Conservation (phyloP, 2,888 invertebrate genomes). For the Urechis unicinctus region DNA sequence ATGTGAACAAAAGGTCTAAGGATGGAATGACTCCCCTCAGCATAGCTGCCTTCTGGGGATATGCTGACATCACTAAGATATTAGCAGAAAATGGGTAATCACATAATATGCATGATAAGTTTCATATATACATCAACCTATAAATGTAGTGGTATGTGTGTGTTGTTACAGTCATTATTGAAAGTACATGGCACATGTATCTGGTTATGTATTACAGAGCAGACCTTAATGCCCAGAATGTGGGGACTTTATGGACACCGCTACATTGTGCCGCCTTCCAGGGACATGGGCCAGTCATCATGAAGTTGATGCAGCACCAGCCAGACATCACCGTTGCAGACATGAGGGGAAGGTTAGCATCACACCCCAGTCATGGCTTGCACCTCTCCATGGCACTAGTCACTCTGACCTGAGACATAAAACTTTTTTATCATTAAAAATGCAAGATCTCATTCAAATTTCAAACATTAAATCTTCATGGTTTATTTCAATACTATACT, state of each 20-base stretch:
- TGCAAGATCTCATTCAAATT: too few relatives aligned
- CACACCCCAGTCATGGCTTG: background rate
- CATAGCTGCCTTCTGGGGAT: constrained; percentile 46
- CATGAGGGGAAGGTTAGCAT: constrained; percentile 32
- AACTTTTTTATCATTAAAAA: too few relatives aligned
- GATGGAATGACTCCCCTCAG: constrained; percentile 46
- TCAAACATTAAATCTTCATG: too few relatives aligned
- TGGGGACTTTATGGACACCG: constrained; percentile 41
- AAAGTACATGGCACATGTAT: too few relatives aligned
- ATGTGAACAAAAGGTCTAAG: constrained; percentile 30
- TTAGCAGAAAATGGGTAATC: constrained; percentile 34
- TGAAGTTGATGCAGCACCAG: constrained; percentile 35
- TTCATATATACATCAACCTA: too few relatives aligned
- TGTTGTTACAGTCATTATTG: background rate
- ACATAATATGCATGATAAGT: background rate
- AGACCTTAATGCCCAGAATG: constrained; percentile 36
- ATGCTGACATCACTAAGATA: constrained; percentile 36
- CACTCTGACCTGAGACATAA: too few relatives aligned
- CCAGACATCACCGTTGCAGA: constrained; percentile 35
- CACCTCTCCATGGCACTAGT: background rate
- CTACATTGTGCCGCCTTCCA: constrained; percentile 45
- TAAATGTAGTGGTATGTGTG: background rate
- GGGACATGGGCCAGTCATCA: constrained; percentile 45
- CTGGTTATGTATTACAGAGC: constrained; percentile 28
- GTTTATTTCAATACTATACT: too few relatives aligned